These are phyloP conservation scores for Elaphurus davidianus DNA, from an alignment of 2,113 vertebrate species.

Conservation along the genomic window DNA sequence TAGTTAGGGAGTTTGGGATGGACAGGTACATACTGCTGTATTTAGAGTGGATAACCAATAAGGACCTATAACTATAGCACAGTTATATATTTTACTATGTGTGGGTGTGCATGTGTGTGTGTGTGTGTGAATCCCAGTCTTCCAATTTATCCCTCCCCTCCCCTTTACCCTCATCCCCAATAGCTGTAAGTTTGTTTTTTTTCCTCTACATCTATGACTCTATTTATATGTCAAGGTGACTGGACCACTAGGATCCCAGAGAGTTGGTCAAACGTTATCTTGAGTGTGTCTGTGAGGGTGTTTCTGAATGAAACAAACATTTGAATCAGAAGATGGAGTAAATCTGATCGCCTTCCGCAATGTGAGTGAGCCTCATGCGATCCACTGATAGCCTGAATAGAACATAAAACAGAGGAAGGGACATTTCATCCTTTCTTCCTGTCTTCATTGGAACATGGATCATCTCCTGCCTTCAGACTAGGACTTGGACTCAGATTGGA, in stretches of 20 bases:
- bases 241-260: neutral
- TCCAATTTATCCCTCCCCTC: neutral
- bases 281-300: neutral
- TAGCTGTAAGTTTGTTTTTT: neutral
- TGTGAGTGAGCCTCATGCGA: neutral
- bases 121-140: neutral
- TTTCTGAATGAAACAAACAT: neutral
- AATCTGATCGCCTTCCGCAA: neutral
- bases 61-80: neutral
- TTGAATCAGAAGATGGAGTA: neutral
- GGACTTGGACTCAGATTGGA: neutral
- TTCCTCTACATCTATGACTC: neutral
- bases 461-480: neutral
- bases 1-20: neutral
- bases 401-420: neutral
- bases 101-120: too few species aligned
- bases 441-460: neutral
- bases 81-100: neutral
- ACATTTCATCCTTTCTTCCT: neutral
- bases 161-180: too few species aligned
- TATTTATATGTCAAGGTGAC: neutral
- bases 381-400: neutral
- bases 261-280: neutral
- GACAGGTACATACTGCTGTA: neutral
- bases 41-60: neutral